Conservation (phyloP, 92 coral and sea anemone species). For the Scolanthus callimorphus region DNA sequence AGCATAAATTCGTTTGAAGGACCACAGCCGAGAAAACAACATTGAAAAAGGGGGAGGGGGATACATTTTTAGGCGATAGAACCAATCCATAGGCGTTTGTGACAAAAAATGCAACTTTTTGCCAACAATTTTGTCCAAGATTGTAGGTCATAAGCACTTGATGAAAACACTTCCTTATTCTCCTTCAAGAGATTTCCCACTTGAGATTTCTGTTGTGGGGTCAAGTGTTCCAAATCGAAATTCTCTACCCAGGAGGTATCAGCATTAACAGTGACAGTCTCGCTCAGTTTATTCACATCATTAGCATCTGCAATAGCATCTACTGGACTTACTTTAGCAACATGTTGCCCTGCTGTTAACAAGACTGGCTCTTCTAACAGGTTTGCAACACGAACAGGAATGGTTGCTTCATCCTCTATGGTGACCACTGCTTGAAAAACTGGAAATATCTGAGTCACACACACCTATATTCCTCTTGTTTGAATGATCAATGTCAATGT, state of each 20-base stretch:
- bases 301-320: background rate
- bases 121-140: no score
- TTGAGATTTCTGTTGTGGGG: constrained; percentile 2
- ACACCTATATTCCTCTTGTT: background rate
- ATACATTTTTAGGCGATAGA: no score
- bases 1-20: no score
- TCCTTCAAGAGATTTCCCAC: background rate
- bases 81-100: no score
- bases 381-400: constrained; percentile 20
- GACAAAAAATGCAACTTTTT: no score
- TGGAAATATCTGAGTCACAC: background rate
- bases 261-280: background rate
- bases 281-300: background rate
- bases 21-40: no score
- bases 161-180: constrained; percentile 1
- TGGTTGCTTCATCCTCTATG: background rate
- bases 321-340: background rate
- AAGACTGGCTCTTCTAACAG: background rate
- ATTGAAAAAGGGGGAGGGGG: no score
- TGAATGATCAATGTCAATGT: background rate
- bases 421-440: constrained; percentile 7
- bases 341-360: background rate
- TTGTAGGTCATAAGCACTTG: background rate
- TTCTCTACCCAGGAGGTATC: constrained; percentile 1
- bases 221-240: constrained; percentile 4